Base-by-base conservation (phyloP, 2,888 invertebrate species). In the Amphipyra berbera region DNA sequence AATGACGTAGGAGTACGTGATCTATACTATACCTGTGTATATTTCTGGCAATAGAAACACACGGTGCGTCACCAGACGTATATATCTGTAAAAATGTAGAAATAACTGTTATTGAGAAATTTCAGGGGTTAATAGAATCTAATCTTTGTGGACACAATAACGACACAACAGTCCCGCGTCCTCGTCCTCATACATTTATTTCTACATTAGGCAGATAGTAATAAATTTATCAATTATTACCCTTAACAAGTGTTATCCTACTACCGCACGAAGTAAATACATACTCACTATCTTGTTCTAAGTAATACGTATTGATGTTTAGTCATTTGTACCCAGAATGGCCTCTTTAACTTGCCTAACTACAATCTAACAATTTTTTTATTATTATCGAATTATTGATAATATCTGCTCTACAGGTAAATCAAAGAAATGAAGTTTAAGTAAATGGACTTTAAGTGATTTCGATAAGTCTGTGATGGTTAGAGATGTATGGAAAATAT, bases 391-490 rank as follows among this genome's bases (percentile, higher is more conserved):
- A 45, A 71, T 61, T 61, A 68, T 68, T 73, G 54, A 73, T 58
- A 47, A 61, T 44, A 68, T 73, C 67, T 69, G 73, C 68, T 71
- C 73, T 61, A 69, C 68, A 69, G 67, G 68, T 61, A 61, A 73
- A 73, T 3, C 49, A 71, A 68, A 74, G 63, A 42, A 59, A 60
- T 63, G 62, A 63, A 69, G 58, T 69, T 74, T 61, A 59, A 73
- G 9, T 73, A 44, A 68, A 76, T 54, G 54, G 57, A 74, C 64
- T 61, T 52, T 64, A 73, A 66, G 77, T 78, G 68, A 72, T 67
- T 59, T 49, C 54, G 47, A 66, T 71, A 66, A 57, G 64, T 68
- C 79, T 79, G 78, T 79, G 79, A 79, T 79, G 50, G 65, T 67
- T 56, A 68, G 55, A 62, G 38, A 55, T 60, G 30, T 60, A 58